Evolutionary conservation across 2,797 vertebrate genomes (phyloP), one percentile per base, ranked within the genome.

Genomic region (Chaenodraco wilsoni): DNA sequence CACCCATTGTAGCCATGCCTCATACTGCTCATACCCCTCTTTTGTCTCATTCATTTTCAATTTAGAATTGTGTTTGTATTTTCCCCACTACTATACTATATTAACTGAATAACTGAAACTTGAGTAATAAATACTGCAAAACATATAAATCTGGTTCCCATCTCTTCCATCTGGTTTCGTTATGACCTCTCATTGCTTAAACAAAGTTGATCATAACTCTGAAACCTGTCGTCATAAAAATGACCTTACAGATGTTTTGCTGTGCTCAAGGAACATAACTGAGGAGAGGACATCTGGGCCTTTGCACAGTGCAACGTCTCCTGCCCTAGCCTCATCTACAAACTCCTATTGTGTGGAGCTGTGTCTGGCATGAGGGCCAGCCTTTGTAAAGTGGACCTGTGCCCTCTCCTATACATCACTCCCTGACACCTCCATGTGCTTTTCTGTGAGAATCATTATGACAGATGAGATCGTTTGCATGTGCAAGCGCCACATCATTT

Each of bases 391-490:
- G 72, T 54, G 62, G 63, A 77, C 78, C 71, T 54, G 72, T 76
- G 78, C 76, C 83, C 74, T 72, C 45, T 71, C 61, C 81, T 57
- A 84, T 84, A 81, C 2, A 88, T 87, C 84, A 87, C 76, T 67
- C 60, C 40, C 49, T 43, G 79, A 86, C 81, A 86, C 64, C 65
- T 87, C 78, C 79, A 76, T 84, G 85, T 78, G 74, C 76, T 65
- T 78, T 85, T 87, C 75, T 80, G 73, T 72, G 66, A 57, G 77
- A 79, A 84, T 84, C 82, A 81, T 80, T 78, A 89, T 84, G 85
- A 90, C 82, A 75, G 76, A 86, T 82, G 65, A 80, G 78, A 85
- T 82, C 50, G 17, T 84, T 85, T 87, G 79, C 69, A 78, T 84
- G 84, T 77, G 67, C 75, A 78, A 75, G 65, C 7, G 2, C 73